Evolutionary conservation across 35 echinoderm and acorn worm species (phyloP), one percentile per base, ranked within the genome.

Genomic region (Diadema setosum): DNA sequence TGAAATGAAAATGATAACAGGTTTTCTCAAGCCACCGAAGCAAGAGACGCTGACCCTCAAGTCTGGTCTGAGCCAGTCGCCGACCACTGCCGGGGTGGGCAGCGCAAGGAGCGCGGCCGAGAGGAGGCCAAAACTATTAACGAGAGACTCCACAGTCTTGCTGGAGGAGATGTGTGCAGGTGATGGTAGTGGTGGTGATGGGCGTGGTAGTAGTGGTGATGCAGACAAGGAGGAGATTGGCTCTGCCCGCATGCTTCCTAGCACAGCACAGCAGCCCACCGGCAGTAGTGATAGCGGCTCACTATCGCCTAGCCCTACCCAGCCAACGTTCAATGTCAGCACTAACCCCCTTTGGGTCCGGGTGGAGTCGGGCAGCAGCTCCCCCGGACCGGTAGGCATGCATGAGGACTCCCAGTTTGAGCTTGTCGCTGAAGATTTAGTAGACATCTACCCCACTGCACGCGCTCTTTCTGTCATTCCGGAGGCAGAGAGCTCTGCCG

Each of bases 1-100:
- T n/a, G n/a, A n/a, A n/a, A n/a, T n/a, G n/a, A n/a, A n/a, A n/a
- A n/a, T n/a, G n/a, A 52, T 15, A 82, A 80, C 87, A 89, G 87
- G 87, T 82, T 82, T 89, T 31, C 55, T 89, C 33, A 82, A 82
- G 75, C 76, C 75, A 67, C 56, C 76, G 4, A 82, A 76, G 33
- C 75, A 89, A 37, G 87, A 82, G 2, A 65, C 78, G 15, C 42
- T 89, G 55, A 48, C 75, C 6, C 32, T 89, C 15, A 55, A 82
- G 37, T 57, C 87, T 45, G 60, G 60, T 21, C 41, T 89, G 74
- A 89, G 87, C 82, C 87, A 78, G 7, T 21, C 46, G 37, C 39
- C 73, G 9, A 78, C 35, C 73, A 78, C 35, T 44, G n/a, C 44
- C 37, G 73, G 44, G 40, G 21, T 78, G 40, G 34, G 39, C n/a